Conservation (phyloP, 2,888 invertebrate genomes). For the Venustoraphidia nigricollis region DNA sequence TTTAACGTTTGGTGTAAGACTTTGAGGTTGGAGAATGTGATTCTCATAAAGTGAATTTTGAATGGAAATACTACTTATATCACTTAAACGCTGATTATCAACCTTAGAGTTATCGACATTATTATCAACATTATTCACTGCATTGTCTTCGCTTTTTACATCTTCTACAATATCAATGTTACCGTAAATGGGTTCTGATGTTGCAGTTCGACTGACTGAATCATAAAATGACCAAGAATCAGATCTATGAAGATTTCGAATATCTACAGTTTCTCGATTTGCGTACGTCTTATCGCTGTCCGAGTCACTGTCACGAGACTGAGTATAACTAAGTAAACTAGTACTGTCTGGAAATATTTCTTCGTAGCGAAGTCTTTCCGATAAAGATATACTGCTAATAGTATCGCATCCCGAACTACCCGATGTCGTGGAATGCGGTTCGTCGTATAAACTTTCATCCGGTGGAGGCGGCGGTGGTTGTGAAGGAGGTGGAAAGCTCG, state of each 20-base stretch:
- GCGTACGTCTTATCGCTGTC: slow-evolving; percentile 16
- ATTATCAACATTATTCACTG: slow-evolving; percentile 8
- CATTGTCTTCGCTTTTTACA: slow-evolving; percentile 15
- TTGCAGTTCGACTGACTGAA: slow-evolving; percentile 13
- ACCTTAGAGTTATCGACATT: slow-evolving; percentile 3
- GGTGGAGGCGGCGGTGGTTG: slow-evolving; percentile 43
- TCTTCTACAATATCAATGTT: slow-evolving; percentile 21
- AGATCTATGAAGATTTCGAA: slow-evolving; percentile 26
- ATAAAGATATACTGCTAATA: slow-evolving; percentile 14
- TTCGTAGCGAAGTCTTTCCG: slow-evolving; percentile 22
- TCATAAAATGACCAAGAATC: slow-evolving; percentile 38
- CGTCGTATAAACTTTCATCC: slow-evolving; percentile 38
- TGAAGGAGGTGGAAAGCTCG: slow-evolving; percentile 34
- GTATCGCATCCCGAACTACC: slow-evolving; percentile 25
- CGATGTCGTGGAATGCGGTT: slow-evolving; percentile 29
- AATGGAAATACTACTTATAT: slow-evolving; percentile 15
- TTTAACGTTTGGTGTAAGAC: slow-evolving; percentile 19
- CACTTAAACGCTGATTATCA: slow-evolving; percentile 3
- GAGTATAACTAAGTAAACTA: slow-evolving; percentile 15
- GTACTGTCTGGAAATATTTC: slow-evolving; percentile 28
- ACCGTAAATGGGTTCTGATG: slow-evolving; percentile 14
- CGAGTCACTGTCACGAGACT: slow-evolving; percentile 18
- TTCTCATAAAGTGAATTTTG: slow-evolving; percentile 34
- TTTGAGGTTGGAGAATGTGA: slow-evolving; percentile 18
- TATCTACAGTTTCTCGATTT: slow-evolving; percentile 16